Evolutionary conservation across 2,888 invertebrate genomes (phyloP), one percentile per base, ranked within the genome.

Genomic region (Cotesia congregata): DNA sequence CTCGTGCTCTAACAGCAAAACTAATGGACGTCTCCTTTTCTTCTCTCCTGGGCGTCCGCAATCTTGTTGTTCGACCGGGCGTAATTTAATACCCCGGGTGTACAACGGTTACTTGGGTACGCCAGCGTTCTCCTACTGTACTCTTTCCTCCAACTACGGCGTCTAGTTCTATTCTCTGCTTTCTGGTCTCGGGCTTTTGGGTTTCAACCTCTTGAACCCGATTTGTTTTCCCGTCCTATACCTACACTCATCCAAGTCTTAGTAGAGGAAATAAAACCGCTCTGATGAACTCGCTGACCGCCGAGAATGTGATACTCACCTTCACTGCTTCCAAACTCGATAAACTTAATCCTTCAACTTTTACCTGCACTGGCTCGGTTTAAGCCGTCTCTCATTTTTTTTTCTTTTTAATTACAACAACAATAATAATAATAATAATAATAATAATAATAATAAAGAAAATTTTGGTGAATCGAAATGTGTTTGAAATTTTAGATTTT

Each of bases 11-110:
- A 20, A 64, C 64, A 64, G 20, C 40, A 72, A 20, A 67, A 65
- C 73, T 50, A 73, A 67, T 73, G 67, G 73, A 73, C 39, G 67
- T 65, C 41, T 65, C 65, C 72, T 41, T 59, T 38, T 50, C 38
- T 15, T n/a, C 41, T 67, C 67, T 67, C 30, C 40, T 50, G 73
- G 73, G 67, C 70, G 65, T 67, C 60, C 59, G 67, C 65, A 73
- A 73, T 65, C 73, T 73, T 73, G 73, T 73, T 73, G 73, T 73
- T 73, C 73, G 73, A 67, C 73, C 67, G 59, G 73, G 20, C 59
- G 73, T 73, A 73, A 73, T 73, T 67, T 73, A 73, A 73, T 73
- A 73, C 67, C 60, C 59, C 65, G 20, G 40, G 50, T 50, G 50
- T 50, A 50, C 50, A 50, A 50, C 50, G 50, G 9, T 7, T 12